Evolutionary conservation across 1,140 invertebrate genomes (phyloP).

Genomic region (Laupala kohalensis): DNA sequence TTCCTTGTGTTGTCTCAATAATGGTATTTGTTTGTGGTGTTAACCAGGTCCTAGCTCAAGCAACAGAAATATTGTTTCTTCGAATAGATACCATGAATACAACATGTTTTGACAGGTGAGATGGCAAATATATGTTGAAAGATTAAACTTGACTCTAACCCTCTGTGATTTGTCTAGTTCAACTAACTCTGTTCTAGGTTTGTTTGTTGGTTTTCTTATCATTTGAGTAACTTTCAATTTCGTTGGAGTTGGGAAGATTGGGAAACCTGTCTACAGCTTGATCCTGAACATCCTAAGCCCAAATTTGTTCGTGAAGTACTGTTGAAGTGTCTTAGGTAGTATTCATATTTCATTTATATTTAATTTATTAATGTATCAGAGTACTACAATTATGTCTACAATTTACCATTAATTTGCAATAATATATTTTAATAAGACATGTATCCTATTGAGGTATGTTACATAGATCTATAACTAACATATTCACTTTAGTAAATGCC

Average conservation of each 20-base stretch:
- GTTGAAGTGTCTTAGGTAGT: slow-evolving; percentile 72
- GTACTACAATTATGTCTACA: not conserved
- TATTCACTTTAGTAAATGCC: too few relatives aligned
- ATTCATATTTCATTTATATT: not conserved
- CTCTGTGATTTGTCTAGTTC: too few relatives aligned
- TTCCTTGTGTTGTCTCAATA: not conserved
- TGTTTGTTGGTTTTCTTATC: slow-evolving; percentile 95
- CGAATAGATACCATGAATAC: slow-evolving; percentile 95
- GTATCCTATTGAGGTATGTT: too few relatives aligned
- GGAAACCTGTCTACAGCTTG: slow-evolving; percentile 70
- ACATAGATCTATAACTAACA: too few relatives aligned
- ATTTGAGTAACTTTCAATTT: slow-evolving; percentile 98
- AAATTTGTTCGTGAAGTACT: slow-evolving; percentile 92
- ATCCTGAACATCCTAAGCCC: slow-evolving; percentile 83
- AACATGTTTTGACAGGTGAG: slow-evolving; percentile 81
- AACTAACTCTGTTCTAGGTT: slow-evolving; percentile 47
- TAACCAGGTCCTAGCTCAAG: slow-evolving; percentile 71
- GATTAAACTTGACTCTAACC: not conserved
- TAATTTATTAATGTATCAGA: not conserved
- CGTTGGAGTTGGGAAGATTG: slow-evolving; percentile 98
- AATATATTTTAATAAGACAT: not conserved
- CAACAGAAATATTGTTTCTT: slow-evolving; percentile 92
- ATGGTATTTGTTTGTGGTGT: not conserved
- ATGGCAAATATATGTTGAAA: not conserved
- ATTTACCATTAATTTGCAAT: not conserved